These are phyloP conservation scores for Pseudomyrmex flavicornis DNA, from an alignment of 1,140 invertebrate genomes.

Conservation along the genomic window DNA sequence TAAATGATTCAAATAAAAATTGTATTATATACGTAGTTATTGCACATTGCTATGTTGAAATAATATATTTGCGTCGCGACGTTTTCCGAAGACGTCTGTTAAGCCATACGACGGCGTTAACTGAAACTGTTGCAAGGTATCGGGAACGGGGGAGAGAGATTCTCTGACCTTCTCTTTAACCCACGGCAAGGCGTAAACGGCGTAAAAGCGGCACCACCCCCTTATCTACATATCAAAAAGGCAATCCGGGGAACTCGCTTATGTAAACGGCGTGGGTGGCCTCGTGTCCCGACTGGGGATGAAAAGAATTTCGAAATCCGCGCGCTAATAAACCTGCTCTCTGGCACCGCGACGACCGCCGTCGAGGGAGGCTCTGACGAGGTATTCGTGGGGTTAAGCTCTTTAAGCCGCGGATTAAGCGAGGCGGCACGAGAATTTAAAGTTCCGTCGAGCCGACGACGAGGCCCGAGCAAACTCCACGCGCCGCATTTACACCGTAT, in stretches of 20 bases:
- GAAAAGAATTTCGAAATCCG: slow-evolving; percentile 85
- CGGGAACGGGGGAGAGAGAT: not conserved
- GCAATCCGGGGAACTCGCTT: slow-evolving; percentile 85
- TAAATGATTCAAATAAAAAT: not conserved
- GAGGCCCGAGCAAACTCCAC: slow-evolving; percentile 31
- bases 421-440: slow-evolving; percentile 83
- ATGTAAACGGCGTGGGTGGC: slow-evolving; percentile 84
- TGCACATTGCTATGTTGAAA: slow-evolving; percentile 32
- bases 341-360: slow-evolving; percentile 73
- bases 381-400: slow-evolving; percentile 84
- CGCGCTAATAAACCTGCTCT: slow-evolving; percentile 85
- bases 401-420: slow-evolving; percentile 84
- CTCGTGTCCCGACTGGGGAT: slow-evolving; percentile 79
- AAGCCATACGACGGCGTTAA: slow-evolving; percentile 26
- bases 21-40: slow-evolving; percentile 15
- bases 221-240: slow-evolving; percentile 86
- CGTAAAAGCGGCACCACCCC: slow-evolving; percentile 82
- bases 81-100: slow-evolving; percentile 16
- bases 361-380: slow-evolving; percentile 79
- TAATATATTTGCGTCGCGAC: slow-evolving; percentile 24
- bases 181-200: slow-evolving; percentile 80
- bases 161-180: slow-evolving; percentile 56
- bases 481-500: slow-evolving; percentile 19
- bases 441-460: slow-evolving; percentile 73
- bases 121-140: slow-evolving; percentile 55